Evolutionary conservation across 2,113 vertebrate species (phyloP).

Genomic region (Sebastes fasciatus): DNA sequence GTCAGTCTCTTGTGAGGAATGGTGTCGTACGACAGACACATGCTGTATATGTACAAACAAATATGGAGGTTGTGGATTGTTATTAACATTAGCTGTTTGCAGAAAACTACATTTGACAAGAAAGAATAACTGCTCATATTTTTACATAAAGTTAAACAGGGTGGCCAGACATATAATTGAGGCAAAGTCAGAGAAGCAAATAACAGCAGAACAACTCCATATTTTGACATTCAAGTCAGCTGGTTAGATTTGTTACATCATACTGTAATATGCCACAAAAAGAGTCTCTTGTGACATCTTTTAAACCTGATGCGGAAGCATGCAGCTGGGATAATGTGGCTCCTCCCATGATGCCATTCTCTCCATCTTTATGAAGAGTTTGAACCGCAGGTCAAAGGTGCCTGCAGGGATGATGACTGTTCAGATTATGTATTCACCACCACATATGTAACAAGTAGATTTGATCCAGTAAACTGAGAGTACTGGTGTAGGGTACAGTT

Average conservation of each 20-base stretch:
- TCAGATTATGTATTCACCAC: not conserved
- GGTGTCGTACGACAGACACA: too few relatives aligned
- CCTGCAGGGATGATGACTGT: not conserved
- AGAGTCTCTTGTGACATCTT: not conserved
- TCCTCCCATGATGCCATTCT: not conserved
- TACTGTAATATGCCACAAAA: not conserved
- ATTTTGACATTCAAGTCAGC: constrained; percentile 9
- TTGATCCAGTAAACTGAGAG: not conserved
- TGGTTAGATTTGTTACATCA: not conserved
- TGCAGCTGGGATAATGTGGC: not conserved
- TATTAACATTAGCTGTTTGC: not conserved
- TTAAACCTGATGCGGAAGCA: not conserved
- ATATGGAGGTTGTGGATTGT: too few relatives aligned
- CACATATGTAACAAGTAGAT: not conserved
- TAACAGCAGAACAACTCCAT: not conserved
- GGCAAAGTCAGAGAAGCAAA: not conserved
- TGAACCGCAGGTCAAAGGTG: not conserved
- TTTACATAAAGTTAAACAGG: not conserved
- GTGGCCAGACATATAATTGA: not conserved
- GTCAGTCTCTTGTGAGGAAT: too few relatives aligned
- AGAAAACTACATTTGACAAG: not conserved
- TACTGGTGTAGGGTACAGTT: not conserved
- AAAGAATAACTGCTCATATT: not conserved
- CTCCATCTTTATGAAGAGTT: not conserved
- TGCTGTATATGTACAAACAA: too few relatives aligned